Evolutionary conservation across 2,113 vertebrate species (phyloP).

Genomic region (Takifugu bimaculatus): DNA sequence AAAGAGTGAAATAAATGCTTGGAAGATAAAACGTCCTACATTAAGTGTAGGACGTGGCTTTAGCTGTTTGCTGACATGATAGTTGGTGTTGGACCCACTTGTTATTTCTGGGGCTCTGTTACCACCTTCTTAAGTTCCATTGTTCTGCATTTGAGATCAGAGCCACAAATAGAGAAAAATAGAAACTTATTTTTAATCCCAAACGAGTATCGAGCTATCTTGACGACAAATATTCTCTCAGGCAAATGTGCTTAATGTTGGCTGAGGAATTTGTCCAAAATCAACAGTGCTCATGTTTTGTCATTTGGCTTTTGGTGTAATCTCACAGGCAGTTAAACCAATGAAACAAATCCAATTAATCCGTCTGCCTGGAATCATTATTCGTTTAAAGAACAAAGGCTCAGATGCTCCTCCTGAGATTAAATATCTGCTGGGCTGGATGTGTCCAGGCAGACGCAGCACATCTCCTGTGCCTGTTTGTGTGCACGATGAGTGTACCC

Average conservation of each 20-base stretch:
- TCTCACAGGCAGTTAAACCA: slow-evolving; percentile 18
- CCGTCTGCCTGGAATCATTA: background rate
- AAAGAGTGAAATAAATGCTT: too few species aligned
- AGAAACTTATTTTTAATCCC: background rate
- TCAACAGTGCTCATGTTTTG: slow-evolving; percentile 1
- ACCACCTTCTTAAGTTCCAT: slow-evolving; percentile 9
- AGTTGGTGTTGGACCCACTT: too few species aligned
- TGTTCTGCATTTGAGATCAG: slow-evolving; percentile 16
- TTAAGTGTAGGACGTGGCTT: too few species aligned
- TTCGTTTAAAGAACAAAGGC: background rate
- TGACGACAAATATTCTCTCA: slow-evolving; percentile 8
- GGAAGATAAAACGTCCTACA: too few species aligned
- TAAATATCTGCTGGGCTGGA: slow-evolving; percentile 6
- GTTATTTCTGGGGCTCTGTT: slow-evolving; percentile 26
- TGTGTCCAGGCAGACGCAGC: background rate
- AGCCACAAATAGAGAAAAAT: slow-evolving; percentile 20
- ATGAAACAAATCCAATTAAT: slow-evolving; percentile 17
- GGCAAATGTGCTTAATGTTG: background rate
- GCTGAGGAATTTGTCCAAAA: slow-evolving; percentile 1
- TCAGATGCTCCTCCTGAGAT: background rate
- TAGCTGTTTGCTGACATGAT: too few species aligned
- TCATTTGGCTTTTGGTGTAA: slow-evolving; percentile 4
- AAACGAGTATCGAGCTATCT: background rate
- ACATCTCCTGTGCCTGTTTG: background rate
- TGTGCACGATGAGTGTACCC: background rate